Base-by-base conservation (phyloP, 2,888 invertebrate species). In the Amphipyra tragopoginis region DNA sequence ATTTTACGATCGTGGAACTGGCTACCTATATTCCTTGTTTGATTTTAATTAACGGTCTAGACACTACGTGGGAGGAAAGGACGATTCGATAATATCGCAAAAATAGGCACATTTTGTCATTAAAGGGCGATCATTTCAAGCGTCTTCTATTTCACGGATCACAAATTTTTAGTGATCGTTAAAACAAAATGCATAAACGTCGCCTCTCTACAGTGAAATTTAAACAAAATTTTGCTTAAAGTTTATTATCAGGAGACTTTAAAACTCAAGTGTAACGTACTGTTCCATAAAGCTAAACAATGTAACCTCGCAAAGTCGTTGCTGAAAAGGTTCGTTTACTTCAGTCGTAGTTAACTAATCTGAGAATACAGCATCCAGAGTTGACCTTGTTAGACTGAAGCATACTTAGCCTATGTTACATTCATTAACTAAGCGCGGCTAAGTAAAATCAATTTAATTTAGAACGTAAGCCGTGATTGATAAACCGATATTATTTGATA, bases 1-100 rank as follows among this genome's bases (percentile, higher is more conserved):
- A 47, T 15, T 40, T 8, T 40, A 9, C 36, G 7, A 11, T 43
- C 48, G 15, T 15, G 0, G 14, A 52, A 36, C 49, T 36, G 5
- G 21, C 38, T 47, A 43, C 39, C 36, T 48, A 48, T 72, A 75
- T 65, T 73, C 74, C 58, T 45, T 85, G 80, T 90, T 90, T 89
- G 86, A 86, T 87, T 89, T 90, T 86, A 90, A 90, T 91, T 89
- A 90, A 82, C 85, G 58, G 83, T 84, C 85, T 86, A 89, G 86
- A 85, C 86, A 65, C 72, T 65, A 72, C 77, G 72, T 40, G 72
- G 77, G 77, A 67, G 73, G 75, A 48, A 61, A 50, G 2, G 10
- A 36, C 15, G 15, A 53, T 49, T 60, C 60, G 47, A 29, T 60
- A 52, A 65, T 68, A 61, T 57, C 50, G 55, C 65, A 76, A 82